Evolutionary conservation across 1,140 invertebrate genomes (phyloP), one percentile per base, ranked within the genome.

Genomic region (Drosophila parvula): DNA sequence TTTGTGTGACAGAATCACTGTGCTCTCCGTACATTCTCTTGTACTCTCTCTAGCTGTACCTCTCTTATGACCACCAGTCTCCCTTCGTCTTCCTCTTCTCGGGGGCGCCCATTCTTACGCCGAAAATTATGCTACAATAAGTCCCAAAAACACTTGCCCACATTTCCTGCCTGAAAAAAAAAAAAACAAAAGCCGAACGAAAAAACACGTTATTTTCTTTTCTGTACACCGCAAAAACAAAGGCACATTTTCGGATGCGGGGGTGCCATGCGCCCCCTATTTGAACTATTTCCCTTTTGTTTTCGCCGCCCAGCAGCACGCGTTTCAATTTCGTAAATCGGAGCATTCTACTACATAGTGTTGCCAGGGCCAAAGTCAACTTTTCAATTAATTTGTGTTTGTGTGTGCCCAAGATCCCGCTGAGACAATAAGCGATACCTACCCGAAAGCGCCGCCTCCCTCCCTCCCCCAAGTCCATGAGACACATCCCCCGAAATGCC

Each of bases 211-310:
- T 74, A 44, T 59, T 56, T 63, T 62, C 32, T 55, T 63, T 75
- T 76, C 75, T 86, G 67, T 86, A 86, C 76, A 82, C 79, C 62
- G 86, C 64, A 60, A 86, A 86, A 86, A 64, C 68, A 71, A 71
- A 70, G 65, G 34, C 41, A 45, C 18, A 36, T 45, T 28, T 45
- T 38, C 6, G 10, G 11, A 10, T 8, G 11, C 6, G 22, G 11
- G n/a, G 14, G 32, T 41, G 3, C 34, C 3, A 6, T n/a, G 16
- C 32, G 11, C 14, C 30, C 16, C 58, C 5, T 41, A 22, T 50
- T 60, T 43, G 16, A 27, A 43, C 36, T 43, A 57, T 41, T 41
- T 28, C 22, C 53, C 8, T 40, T n/a, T 27, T 22, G 32, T 22
- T 38, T 36, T 41, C 10, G 43, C 43, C 44, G 32, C 61, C 34